Evolutionary conservation across 2,797 vertebrate species (phyloP), one percentile per base, ranked within the genome.

Genomic region (Crypturellus tataupa): DNA sequence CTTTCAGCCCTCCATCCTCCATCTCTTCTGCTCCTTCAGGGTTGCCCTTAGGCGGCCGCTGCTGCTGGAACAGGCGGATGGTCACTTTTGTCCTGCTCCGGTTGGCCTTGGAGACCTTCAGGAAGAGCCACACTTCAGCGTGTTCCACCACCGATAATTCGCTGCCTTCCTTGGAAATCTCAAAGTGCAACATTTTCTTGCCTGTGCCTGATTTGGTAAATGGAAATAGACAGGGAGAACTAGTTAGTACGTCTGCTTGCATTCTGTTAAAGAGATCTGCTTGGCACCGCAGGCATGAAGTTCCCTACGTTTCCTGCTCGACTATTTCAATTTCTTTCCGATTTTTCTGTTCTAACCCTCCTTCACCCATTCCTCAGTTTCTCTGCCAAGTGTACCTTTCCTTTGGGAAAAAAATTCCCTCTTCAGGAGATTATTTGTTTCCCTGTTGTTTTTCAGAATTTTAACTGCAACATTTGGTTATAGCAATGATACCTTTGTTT

Each of bases 101-200:
- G 95, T 99, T 99, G 92, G 98, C 98, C 97, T 99, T 99, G 18
- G 99, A 98, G 95, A 99, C 96, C 87, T 99, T 99, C 17, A 99
- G 97, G 95, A 99, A 99, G 85, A 99, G 98, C 99, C 99, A 99
- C 68, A 99, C 97, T 87, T 99, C 99, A 17, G 99, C 99, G 63
- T 99, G 99, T 72, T 99, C 98, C 97, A 99, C 99, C 95, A 99
- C 97, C 0, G 99, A 98, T n/a, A 99, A 96, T 51, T 99, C 98
- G 67, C 98, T 98, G 31, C 98, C 98, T 93, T 99, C 99, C 97
- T 98, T 99, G 67, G 99, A 99, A 92, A 99, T 98, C 94, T 99
- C 98, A 91, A 99, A 99, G 97, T 98, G 98, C 94, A 99, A 98
- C 31, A 96, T 96, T 87, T 98, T 99, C 85, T 95, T 98, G 75